Evolutionary conservation across 2,113 vertebrate genomes (phyloP), one percentile per base, ranked within the genome.

Genomic region (Oryzias celebensis): DNA sequence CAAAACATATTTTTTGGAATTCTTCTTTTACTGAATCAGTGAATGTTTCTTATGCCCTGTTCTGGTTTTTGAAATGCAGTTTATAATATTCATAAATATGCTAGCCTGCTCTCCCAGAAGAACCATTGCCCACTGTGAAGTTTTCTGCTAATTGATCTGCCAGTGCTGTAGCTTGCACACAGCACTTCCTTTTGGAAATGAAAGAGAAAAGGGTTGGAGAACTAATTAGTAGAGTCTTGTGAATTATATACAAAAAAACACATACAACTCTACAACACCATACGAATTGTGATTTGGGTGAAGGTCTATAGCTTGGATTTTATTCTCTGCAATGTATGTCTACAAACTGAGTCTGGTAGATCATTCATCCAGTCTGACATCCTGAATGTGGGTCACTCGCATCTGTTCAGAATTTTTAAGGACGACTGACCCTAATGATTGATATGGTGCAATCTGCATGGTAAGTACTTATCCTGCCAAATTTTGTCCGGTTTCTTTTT

Each of bases 21-120:
- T 41, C 46, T 50, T 70, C 17, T 52, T 68, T 57, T 51, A 31
- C 31, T 43, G 23, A 20, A 43, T 57, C 44, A 62, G 16, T 45
- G 60, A 70, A 51, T 85, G 55, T 61, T 76, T 65, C 42, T 62
- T 26, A 18, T 18, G 45, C 65, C 42, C 36, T 45, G 18, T 62
- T 28, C 46, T 58, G 42, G 45, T 47, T 23, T 80, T 49, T 65
- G 36, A 71, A 83, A 78, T 75, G 68, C 83, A 82, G 88, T 88
- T 83, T 84, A 89, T 89, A 85, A 79, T 80, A 70, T 87, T 76
- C 77, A 71, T 87, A 90, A 90, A 83, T 86, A 84, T 82, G 76
- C 77, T 76, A 63, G 82, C 71, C 69, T n/a, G 54, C 55, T 81
- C 62, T 87, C 82, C 85, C 71, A 57, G 52, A 78, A 82, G 82